A percentile compares a stretch with the other conserved stretches of the same genome.
These are phyloP conservation scores for Papilio helenus DNA, from an alignment of 1,140 invertebrate species.

Conservation along the genomic window DNA sequence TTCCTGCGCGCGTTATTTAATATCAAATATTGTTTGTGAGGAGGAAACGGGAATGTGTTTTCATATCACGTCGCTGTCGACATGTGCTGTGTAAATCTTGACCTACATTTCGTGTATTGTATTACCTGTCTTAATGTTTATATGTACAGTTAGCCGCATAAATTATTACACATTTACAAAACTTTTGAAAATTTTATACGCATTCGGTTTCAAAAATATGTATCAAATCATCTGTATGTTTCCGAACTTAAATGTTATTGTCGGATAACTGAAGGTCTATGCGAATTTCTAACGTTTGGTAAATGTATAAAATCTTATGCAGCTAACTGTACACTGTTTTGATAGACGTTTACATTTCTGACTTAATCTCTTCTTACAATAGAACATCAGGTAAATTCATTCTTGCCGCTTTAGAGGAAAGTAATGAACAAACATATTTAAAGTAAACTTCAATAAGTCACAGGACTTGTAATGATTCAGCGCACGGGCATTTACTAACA, in stretches of 20 bases:
- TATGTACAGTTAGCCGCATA: not conserved
- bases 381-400: not conserved
- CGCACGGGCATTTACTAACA: slow-evolving; percentile 34
- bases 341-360: not conserved
- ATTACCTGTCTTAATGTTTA: slow-evolving; percentile 18
- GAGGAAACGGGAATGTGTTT: slow-evolving; percentile 23
- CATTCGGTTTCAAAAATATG: too few species aligned
- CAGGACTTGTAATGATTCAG: slow-evolving; percentile 39
- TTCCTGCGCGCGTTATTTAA: slow-evolving; percentile 37
- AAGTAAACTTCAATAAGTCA: not conserved
- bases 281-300: too few species aligned
- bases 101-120: slow-evolving; percentile 36
- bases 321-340: not conserved
- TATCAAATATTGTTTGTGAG: slow-evolving; percentile 33
- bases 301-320: too few species aligned
- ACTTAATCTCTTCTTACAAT: not conserved
- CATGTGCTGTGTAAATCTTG: slow-evolving; percentile 29
- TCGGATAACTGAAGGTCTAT: too few species aligned
- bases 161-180: too few species aligned
- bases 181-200: too few species aligned
- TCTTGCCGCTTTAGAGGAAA: not conserved
- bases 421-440: not conserved
- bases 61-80: not conserved
- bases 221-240: too few species aligned
- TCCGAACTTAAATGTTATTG: too few species aligned